A percentile compares a stretch with the other conserved stretches of the same genome.
These are phyloP conservation scores for Drosophila nasuta DNA, from an alignment of 1,140 invertebrate species.

Conservation along the genomic window DNA sequence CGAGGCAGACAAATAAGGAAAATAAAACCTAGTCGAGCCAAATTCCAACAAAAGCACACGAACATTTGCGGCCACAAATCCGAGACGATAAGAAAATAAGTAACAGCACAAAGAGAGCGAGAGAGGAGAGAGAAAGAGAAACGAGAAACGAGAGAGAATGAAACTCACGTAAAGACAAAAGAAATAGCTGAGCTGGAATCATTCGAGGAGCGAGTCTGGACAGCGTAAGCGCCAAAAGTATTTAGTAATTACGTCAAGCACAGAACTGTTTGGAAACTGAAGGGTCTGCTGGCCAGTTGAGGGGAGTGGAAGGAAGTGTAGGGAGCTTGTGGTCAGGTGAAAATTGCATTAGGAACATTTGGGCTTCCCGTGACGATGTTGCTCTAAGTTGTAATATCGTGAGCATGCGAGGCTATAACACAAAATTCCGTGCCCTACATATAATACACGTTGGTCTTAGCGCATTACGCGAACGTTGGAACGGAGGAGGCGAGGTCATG, in stretches of 20 bases:
- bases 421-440: slow-evolving; percentile 12
- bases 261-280: slow-evolving; percentile 14
- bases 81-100: slow-evolving; percentile 82
- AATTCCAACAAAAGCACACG: slow-evolving; percentile 80
- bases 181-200: slow-evolving; percentile 40
- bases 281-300: background rate
- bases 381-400: slow-evolving; percentile 18
- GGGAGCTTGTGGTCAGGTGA: slow-evolving; percentile 48
- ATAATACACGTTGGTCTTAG: slow-evolving; percentile 11
- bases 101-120: slow-evolving; percentile 42
- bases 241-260: slow-evolving; percentile 80
- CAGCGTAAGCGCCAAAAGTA: slow-evolving; percentile 66
- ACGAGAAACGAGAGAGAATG: slow-evolving; percentile 5
- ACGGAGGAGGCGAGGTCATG: background rate
- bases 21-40: slow-evolving; percentile 72
- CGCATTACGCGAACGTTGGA: background rate
- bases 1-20: slow-evolving; percentile 77
- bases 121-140: slow-evolving; percentile 9
- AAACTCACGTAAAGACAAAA: slow-evolving; percentile 37
- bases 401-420: slow-evolving; percentile 34
- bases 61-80: slow-evolving; percentile 81
- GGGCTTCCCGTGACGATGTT: slow-evolving; percentile 37
- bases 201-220: slow-evolving; percentile 42
- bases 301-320: background rate
- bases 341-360: slow-evolving; percentile 75